phyloP scores from a whole-genome alignment of 1,140 invertebrate genomes.

The Procambarus virginalis region DNA sequence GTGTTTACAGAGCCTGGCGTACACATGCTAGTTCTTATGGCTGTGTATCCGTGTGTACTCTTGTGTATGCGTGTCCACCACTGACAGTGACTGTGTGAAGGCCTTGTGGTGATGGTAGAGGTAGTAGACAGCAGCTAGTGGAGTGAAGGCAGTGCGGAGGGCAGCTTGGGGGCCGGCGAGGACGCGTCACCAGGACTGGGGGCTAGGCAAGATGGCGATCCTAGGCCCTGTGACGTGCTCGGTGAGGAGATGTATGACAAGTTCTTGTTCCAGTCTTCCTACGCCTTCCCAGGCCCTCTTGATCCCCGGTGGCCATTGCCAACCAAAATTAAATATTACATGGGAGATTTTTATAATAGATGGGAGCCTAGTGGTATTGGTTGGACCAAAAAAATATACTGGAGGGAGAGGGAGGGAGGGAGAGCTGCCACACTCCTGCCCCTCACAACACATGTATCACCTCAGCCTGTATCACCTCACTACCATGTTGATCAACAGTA shows the following conservation, averaged over 20 bases:
- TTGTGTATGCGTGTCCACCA: not conserved
- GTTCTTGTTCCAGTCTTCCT: no score
- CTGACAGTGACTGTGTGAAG: not conserved
- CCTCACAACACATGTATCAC: no score
- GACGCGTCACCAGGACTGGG: slow-evolving; percentile 40
- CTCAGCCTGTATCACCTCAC: no score
- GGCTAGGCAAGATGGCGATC: slow-evolving; percentile 63
- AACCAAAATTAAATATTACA: not conserved
- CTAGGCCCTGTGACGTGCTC: slow-evolving; percentile 37
- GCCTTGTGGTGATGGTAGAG: slow-evolving; percentile 13
- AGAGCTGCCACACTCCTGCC: no score
- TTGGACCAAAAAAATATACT: not conserved
- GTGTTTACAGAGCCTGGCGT: slow-evolving; percentile 45
- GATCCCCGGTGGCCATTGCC: no score
- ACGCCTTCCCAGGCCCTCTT: not conserved
- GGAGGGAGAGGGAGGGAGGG: not conserved
- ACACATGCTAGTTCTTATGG: not conserved
- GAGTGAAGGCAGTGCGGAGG: not conserved
- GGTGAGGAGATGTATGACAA: not conserved
- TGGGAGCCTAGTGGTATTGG: not conserved
- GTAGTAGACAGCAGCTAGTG: not conserved
- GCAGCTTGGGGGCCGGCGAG: not conserved
- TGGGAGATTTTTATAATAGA: no score
- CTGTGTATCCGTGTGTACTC: not conserved
- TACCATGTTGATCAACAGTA: no score